Evolutionary conservation across 2,888 invertebrate species (phyloP).

Genomic region (Amaurobius ferox): DNA sequence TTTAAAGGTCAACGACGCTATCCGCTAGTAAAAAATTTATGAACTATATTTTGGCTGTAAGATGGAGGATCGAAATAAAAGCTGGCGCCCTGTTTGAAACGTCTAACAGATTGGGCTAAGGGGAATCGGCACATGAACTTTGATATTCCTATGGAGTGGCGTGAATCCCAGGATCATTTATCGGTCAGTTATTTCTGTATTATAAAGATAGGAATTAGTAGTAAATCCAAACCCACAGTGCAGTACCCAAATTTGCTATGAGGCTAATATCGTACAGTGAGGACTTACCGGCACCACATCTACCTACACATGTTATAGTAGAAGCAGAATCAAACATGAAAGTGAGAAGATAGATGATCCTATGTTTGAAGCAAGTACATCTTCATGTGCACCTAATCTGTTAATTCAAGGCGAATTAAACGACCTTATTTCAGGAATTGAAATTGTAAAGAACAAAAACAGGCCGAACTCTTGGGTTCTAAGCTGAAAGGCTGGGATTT

Average conservation of each 20-base stretch:
- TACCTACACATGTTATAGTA: background rate
- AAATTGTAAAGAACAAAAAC: background rate
- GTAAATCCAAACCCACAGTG: background rate
- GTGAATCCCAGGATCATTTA: background rate
- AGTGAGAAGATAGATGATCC: background rate
- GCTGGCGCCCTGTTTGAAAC: background rate
- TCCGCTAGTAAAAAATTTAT: background rate
- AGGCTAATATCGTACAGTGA: background rate
- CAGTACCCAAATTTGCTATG: background rate
- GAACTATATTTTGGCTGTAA: background rate
- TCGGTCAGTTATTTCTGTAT: background rate
- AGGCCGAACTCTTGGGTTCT: background rate
- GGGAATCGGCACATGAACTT: background rate
- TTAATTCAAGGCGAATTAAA: background rate
- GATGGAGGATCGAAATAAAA: background rate
- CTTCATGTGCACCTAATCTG: background rate
- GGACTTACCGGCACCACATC: background rate
- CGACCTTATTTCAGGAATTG: background rate
- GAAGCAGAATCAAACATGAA: background rate
- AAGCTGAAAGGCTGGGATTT: background rate
- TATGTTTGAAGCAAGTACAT: background rate
- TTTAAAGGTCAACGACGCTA: background rate
- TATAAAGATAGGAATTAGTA: background rate
- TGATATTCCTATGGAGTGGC: background rate
- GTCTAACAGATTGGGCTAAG: background rate